phyloP scores from a whole-genome alignment of 35 echinoderm and acorn worm genomes.

The Lytechinus variegatus region DNA sequence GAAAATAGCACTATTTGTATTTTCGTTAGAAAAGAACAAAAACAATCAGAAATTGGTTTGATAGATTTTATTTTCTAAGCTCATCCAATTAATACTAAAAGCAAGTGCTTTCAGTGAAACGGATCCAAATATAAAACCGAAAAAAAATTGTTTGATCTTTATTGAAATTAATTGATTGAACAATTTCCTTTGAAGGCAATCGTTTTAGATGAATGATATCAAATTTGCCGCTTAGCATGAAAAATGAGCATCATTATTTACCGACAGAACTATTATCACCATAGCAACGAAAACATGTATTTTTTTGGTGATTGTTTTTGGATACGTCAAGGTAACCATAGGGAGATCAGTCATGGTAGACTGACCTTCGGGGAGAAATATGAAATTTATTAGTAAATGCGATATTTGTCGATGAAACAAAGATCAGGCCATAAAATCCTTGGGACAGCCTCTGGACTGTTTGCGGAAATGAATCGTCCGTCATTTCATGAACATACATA shows the following conservation, averaged over 20 bases:
- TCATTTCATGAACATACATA: no score
- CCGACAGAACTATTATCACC: not conserved
- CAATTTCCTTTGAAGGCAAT: not conserved
- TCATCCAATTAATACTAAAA: not conserved
- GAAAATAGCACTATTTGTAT: no score
- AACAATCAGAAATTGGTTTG: not conserved
- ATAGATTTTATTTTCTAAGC: not conserved
- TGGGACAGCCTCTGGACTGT: not conserved
- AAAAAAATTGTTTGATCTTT: not conserved
- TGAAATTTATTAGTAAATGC: not conserved
- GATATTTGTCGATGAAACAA: not conserved
- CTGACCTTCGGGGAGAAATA: not conserved
- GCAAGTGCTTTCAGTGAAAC: not conserved
- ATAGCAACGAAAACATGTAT: not conserved
- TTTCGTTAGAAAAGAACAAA: not conserved
- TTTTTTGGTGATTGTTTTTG: not conserved
- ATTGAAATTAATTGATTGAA: not conserved
- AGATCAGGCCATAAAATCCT: not conserved
- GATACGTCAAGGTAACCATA: not conserved
- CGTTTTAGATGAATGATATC: not conserved
- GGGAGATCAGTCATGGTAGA: not conserved
- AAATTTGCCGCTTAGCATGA: not conserved
- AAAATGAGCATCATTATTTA: not conserved
- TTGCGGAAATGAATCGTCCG: no score
- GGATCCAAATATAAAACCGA: not conserved